Conservation (phyloP, 2,113 vertebrate species). For the Cairina moschata region DNA sequence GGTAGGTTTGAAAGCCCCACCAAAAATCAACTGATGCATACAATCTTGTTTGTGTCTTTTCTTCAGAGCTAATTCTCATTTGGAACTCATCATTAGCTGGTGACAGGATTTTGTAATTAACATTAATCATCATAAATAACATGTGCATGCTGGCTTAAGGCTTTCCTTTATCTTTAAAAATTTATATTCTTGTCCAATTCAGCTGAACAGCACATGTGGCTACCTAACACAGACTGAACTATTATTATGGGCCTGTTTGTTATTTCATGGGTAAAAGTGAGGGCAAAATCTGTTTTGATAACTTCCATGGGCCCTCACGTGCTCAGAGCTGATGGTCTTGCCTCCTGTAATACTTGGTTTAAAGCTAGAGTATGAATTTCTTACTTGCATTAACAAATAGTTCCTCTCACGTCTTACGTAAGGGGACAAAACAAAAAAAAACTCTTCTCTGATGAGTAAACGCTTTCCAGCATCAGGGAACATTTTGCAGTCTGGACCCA, state of each 20-base stretch:
- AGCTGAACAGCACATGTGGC: background rate
- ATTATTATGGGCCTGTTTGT: background rate
- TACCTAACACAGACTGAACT: background rate
- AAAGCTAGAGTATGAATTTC: background rate
- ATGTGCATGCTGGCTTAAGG: background rate
- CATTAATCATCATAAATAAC: background rate
- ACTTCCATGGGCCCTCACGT: background rate
- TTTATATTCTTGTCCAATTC: background rate
- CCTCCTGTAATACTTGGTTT: background rate
- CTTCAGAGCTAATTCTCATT: background rate
- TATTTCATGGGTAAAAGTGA: background rate
- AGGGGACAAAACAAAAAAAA: background rate
- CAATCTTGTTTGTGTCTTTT: fast-evolving
- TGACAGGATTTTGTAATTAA: background rate
- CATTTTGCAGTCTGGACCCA: background rate
- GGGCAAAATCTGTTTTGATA: background rate
- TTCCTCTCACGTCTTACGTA: background rate
- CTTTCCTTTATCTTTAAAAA: background rate
- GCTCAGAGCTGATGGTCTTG: background rate
- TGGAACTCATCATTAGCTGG: background rate
- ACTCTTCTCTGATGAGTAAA: background rate
- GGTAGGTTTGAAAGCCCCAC: background rate
- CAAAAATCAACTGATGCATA: fast-evolving
- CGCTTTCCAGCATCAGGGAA: background rate
- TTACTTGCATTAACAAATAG: background rate